Evolutionary conservation across 2,113 vertebrate species (phyloP).

Genomic region (Pseudopipra pipra): DNA sequence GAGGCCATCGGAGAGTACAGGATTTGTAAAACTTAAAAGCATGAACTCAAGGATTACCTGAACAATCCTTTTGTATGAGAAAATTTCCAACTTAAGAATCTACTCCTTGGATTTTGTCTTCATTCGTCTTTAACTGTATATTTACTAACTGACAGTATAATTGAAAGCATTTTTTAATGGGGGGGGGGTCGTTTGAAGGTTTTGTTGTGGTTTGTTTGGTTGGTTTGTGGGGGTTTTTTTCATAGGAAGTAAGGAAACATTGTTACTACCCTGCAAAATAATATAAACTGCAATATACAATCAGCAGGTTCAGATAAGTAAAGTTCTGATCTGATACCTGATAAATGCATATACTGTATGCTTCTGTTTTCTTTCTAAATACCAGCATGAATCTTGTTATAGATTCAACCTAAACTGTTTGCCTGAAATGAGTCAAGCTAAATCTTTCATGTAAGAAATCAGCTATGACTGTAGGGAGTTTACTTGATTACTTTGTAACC

Average conservation of each 20-base stretch:
- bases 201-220: not conserved
- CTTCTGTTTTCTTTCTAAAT: not conserved
- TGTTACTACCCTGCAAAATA: not conserved
- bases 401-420: not conserved
- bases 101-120: not conserved
- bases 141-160: not conserved
- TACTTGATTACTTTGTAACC: not conserved
- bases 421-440: not conserved
- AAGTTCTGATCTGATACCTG: not conserved
- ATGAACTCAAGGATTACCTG: not conserved
- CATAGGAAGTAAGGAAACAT: not conserved
- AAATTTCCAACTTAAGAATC: not conserved
- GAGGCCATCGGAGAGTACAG: not conserved
- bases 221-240: not conserved
- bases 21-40: not conserved
- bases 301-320: not conserved
- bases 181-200: not conserved
- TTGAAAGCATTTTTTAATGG: not conserved
- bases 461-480: not conserved
- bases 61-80: not conserved
- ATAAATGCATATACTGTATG: not conserved
- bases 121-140: not conserved
- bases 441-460: constrained; percentile 15
- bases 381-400: not conserved
- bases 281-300: not conserved